Base-by-base conservation (phyloP, 2,113 vertebrate species). In the Lycaon pictus region DNA sequence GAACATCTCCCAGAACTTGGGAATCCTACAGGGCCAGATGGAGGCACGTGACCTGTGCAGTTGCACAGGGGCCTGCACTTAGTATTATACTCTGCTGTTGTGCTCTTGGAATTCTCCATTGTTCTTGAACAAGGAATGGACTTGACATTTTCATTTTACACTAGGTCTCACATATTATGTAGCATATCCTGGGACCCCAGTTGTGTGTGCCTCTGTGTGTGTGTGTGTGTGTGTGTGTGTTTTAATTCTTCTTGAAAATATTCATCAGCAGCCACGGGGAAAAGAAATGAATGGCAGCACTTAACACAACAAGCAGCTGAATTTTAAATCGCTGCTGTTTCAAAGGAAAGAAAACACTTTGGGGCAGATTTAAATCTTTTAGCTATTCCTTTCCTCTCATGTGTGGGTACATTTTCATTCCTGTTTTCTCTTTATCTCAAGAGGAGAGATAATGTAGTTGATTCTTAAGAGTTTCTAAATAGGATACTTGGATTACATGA, bases 341-440 rank as follows among this genome's bases (percentile, higher is more conserved):
- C 27, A 88, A n/a, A 83, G 67, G 29, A 69, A 98, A 58, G 88
- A 92, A 90, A 92, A 51, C 51, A 96, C 16, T 19, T 53, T 80
- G 12, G 69, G 79, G 29, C 5, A 93, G 63, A 92, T 83, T 90
- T 93, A 96, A 67, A 88, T 92, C 56, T 96, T 96, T 79, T 80
- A 93, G 77, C 11, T 95, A 76, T 82, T 95, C 11, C 16, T 96
- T 92, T 93, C 72, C 25, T 94, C 37, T 7, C 43, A 37, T 90
- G 71, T 55, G 35, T 79, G 92, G 55, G 48, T 94, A 77, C 16
- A 85, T 86, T 85, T 87, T 96, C 32, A 85, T 92, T 95, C 35
- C 87, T 94, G 65, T 85, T 94, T 88, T 96, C 48, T 96, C 35
- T 92, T 76, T 90, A 67, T 83, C 55, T 94, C 27, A 96, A 90